Conservation (phyloP, 2,797 vertebrate species). For the Notolepis coatsorum region DNA sequence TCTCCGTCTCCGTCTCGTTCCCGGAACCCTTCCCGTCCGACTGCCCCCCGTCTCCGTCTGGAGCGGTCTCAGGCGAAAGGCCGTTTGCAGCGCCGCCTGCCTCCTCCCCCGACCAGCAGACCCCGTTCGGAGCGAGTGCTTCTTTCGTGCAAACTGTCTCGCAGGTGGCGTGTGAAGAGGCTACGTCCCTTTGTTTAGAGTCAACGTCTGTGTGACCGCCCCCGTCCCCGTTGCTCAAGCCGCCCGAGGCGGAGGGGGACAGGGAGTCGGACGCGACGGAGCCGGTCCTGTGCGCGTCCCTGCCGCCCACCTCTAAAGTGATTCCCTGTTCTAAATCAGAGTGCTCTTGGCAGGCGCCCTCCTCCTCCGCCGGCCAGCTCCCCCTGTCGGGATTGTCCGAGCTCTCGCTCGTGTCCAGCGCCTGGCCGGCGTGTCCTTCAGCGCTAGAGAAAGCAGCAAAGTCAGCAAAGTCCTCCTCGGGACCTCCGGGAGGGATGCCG, state of each 20-base stretch:
- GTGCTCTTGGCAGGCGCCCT: constrained; percentile 38
- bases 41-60: constrained; percentile 37
- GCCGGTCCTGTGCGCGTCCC: constrained; percentile 61
- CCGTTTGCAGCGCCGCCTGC: constrained; percentile 14
- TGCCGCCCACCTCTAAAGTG: constrained; percentile 57
- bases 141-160: constrained; percentile 47
- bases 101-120: constrained; percentile 26
- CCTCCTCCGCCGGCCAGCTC: background rate
- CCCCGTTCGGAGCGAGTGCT: constrained; percentile 36
- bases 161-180: constrained; percentile 12
- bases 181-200: constrained; percentile 51
- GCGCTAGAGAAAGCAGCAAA: constrained; percentile 88
- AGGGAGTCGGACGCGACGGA: background rate
- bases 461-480: constrained; percentile 87
- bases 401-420: constrained; percentile 51
- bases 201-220: constrained; percentile 39
- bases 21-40: constrained; percentile 64
- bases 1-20: constrained; percentile 67
- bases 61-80: constrained; percentile 1
- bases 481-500: constrained; percentile 58
- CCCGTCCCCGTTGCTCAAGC: constrained; percentile 64
- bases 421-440: constrained; percentile 50
- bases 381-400: constrained; percentile 20
- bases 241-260: constrained; percentile 14
- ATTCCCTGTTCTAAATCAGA: constrained; percentile 49